phyloP scores from a whole-genome alignment of 2,888 invertebrate genomes.

The Chaitophorus viminalis region DNA sequence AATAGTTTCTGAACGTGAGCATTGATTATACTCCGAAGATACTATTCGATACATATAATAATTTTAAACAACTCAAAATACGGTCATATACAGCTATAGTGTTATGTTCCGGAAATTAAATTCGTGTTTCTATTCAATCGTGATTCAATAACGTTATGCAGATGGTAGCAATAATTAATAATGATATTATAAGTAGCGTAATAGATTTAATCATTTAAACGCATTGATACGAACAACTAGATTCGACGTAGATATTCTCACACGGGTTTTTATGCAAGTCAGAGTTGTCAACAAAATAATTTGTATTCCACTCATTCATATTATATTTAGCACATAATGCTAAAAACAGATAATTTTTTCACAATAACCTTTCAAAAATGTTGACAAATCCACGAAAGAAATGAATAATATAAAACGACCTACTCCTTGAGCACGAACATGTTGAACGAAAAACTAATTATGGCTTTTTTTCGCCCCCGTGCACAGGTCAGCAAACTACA shows the following conservation, averaged over 20 bases:
- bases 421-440: not conserved
- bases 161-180: not conserved
- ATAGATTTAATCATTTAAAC: not conserved
- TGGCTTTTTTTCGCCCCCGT: not conserved
- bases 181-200: not conserved
- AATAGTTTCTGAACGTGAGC: not conserved
- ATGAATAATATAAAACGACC: too few relatives aligned
- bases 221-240: not conserved
- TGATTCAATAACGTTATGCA: not conserved
- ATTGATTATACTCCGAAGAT: not conserved
- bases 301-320: too few relatives aligned
- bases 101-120: not conserved
- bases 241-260: too few relatives aligned
- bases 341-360: too few relatives aligned
- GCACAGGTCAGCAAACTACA: constrained; percentile 89
- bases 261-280: too few relatives aligned
- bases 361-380: too few relatives aligned
- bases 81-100: not conserved
- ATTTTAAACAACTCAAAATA: not conserved
- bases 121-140: not conserved
- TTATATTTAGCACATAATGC: too few relatives aligned
- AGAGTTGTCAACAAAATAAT: too few relatives aligned
- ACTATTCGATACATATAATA: not conserved
- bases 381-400: too few relatives aligned
- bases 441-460: not conserved